A percentile compares a stretch with the other conserved stretches of the same genome.
phyloP scores from a whole-genome alignment of 2,113 vertebrate species.

The Ctenomys sociabilis region DNA sequence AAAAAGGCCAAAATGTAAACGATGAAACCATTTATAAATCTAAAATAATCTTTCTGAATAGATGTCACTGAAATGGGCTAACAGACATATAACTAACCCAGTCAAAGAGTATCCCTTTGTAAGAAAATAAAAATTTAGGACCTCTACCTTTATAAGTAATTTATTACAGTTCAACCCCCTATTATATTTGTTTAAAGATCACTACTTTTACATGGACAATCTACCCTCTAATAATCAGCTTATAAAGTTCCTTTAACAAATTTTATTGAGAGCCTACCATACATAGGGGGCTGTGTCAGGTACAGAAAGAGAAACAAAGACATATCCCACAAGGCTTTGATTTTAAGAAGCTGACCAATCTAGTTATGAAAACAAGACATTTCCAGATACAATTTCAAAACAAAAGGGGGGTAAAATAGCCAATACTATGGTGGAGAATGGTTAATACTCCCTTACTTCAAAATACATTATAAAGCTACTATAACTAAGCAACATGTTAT shows the following conservation, averaged over 20 bases:
- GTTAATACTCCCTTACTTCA: background rate
- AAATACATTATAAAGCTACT: constrained; percentile 8
- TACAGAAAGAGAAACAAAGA: constrained; percentile 5
- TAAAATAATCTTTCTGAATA: constrained; percentile 66
- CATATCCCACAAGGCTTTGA: background rate
- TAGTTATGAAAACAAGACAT: background rate
- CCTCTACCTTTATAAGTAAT: constrained; percentile 38
- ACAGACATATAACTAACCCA: constrained; percentile 54
- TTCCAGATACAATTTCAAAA: constrained; percentile 47
- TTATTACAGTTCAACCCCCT: background rate
- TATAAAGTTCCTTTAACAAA: constrained; percentile 34
- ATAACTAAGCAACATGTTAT: background rate
- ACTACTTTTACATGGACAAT: constrained; percentile 41
- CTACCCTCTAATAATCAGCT: constrained; percentile 30
- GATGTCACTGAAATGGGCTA: constrained; percentile 46
- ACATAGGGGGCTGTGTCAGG: background rate
- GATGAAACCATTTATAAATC: constrained; percentile 60
- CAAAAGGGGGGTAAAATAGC: background rate
- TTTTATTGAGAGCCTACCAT: constrained; percentile 24
- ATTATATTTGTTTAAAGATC: constrained; percentile 53
- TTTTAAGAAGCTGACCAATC: constrained; percentile 12
- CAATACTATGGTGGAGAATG: background rate
- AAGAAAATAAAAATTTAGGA: constrained; percentile 58
- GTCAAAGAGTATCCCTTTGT: background rate
- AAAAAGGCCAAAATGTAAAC: constrained; percentile 58